Base-by-base conservation (phyloP, 2,888 invertebrate genomes). In the Aromia moschata region DNA sequence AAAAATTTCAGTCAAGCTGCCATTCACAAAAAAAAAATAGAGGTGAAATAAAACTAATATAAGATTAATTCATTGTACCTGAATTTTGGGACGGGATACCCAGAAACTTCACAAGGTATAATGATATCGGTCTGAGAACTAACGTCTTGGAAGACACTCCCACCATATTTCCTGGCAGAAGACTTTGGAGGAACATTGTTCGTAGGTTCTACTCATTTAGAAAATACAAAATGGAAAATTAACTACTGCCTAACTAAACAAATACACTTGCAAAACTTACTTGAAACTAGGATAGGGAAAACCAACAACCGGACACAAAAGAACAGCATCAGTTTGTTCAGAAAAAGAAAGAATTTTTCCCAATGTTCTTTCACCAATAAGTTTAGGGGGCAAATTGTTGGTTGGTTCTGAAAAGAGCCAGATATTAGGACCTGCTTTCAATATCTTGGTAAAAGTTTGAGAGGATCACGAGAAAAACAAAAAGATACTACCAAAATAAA, bases 251-350 rank as follows among this genome's bases (percentile, higher is more conserved):
- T 45, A 45, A 1, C 15, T 9, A 9, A 31, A 38, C 16, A 31
- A 33, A 41, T 10, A 38, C 1, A 15, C 38, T 25, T 25, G 7
- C 15, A 59, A 53, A 74, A 85, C 86, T 85, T 87, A 90, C 90
- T 90, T 89, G 86, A 86, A 89, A 67, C 85, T 74, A 65, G 90
- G 90, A 71, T 84, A 85, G 62, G 90, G 90, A 79, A 83, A 89
- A 76, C 87, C 88, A 76, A 89, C 87, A 70, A 88, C 85, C 74
- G 87, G 87, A 80, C 90, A 90, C 71, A 87, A 84, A 78, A 90
- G 80, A 71, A 86, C 87, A 64, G 86, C 84, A 74, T 84, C 82
- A 70, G 81, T 80, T 62, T 78, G 81, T 75, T 80, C 79, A 60
- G 81, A 79, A 73, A 86, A 84, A 76, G 80, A 80, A 75, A 86